A percentile compares a stretch with the other conserved stretches of the same genome.
phyloP scores from a whole-genome alignment of 2,113 vertebrate species.

The Chrysemys picta region DNA sequence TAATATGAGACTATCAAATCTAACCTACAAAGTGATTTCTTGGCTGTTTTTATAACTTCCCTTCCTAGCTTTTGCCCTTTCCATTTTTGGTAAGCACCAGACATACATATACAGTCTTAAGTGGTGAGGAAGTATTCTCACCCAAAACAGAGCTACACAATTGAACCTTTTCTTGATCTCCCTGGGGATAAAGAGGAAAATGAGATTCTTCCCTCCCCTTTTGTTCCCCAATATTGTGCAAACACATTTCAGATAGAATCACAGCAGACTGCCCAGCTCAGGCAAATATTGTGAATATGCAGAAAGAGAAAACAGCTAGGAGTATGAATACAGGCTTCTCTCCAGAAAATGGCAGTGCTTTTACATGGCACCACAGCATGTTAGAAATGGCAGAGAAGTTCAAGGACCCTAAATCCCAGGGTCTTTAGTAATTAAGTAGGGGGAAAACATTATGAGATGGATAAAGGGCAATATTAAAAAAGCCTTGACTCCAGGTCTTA shows the following conservation, averaged over 20 bases:
- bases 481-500: background rate
- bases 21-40: background rate
- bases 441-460: background rate
- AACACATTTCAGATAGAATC: too few relatives aligned
- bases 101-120: background rate
- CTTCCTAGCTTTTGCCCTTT: background rate
- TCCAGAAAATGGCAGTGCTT: background rate
- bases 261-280: too few relatives aligned
- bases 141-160: background rate
- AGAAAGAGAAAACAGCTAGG: too few relatives aligned
- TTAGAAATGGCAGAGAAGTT: background rate
- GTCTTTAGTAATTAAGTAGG: too few relatives aligned
- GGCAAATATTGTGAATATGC: too few relatives aligned
- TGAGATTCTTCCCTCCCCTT: too few relatives aligned
- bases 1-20: background rate
- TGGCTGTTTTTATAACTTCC: background rate
- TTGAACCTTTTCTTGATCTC: background rate
- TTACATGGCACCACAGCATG: background rate
- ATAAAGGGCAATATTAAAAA: background rate
- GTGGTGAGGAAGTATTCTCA: background rate
- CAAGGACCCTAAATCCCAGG: background rate
- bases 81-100: background rate
- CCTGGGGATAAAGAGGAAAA: background rate
- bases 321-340: too few relatives aligned
- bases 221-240: too few relatives aligned